Evolutionary conservation across 2,888 invertebrate genomes (phyloP).

Genomic region (Elysia crispata): DNA sequence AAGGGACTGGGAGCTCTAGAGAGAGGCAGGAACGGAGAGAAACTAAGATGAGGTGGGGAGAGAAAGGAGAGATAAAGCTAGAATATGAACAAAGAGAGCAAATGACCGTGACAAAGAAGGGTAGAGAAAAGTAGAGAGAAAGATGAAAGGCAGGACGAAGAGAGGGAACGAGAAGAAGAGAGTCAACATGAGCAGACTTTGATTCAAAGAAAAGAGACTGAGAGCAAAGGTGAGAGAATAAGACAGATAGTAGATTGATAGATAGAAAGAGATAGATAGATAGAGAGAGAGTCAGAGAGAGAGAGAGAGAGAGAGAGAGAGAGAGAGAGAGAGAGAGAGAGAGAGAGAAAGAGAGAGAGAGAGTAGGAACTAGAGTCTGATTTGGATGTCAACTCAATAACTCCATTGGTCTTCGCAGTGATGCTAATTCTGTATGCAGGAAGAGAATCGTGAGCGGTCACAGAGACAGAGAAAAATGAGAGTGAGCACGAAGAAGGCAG

Average conservation of each 20-base stretch:
- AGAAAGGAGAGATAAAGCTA: neutral
- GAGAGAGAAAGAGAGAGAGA: slow-evolving; percentile 18
- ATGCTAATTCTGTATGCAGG: too few species aligned
- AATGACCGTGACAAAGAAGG: neutral
- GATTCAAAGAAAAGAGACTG: too few species aligned
- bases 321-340: neutral
- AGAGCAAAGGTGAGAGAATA: too few species aligned
- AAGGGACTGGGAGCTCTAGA: neutral
- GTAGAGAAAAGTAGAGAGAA: slow-evolving; percentile 11
- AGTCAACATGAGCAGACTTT: neutral
- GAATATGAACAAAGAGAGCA: neutral
- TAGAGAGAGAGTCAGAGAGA: slow-evolving; percentile 25
- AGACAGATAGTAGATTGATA: neutral
- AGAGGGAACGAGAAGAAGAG: slow-evolving; percentile 15
- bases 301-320: slow-evolving; percentile 29
- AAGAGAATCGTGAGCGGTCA: too few species aligned
- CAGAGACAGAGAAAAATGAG: too few species aligned
- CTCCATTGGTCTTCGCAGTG: too few species aligned
- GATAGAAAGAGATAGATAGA: slow-evolving; percentile 14
- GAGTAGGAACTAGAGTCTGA: neutral
- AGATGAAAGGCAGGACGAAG: slow-evolving; percentile 19
- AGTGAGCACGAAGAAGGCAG: neutral
- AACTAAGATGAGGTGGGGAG: neutral
- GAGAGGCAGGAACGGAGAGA: slow-evolving; percentile 15
- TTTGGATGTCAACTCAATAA: too few species aligned